phyloP scores from a whole-genome alignment of 2,113 vertebrate species.

The Rhegmatorhina hoffmannsi region DNA sequence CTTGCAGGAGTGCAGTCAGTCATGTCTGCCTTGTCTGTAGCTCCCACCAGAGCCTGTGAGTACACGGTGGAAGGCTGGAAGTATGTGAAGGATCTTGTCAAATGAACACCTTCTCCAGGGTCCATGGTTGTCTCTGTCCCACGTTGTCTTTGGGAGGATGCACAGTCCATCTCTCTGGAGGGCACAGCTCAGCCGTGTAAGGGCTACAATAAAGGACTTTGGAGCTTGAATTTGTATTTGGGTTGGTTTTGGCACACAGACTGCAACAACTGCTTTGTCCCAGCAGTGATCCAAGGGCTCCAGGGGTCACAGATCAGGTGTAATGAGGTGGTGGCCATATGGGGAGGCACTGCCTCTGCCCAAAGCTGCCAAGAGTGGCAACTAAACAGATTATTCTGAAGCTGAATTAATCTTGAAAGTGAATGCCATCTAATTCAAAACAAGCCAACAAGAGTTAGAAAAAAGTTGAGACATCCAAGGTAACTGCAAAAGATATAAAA shows the following conservation, averaged over 20 bases:
- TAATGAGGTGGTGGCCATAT: background rate
- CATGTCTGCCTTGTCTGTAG: constrained; percentile 83
- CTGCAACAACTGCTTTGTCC: background rate
- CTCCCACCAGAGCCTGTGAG: constrained; percentile 81
- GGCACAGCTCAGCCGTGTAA: background rate
- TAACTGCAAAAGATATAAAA: background rate
- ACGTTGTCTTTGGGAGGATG: background rate
- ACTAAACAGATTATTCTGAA: background rate
- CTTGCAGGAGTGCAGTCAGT: constrained; percentile 84
- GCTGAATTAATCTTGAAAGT: background rate
- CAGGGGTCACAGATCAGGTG: background rate
- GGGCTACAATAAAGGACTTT: constrained; percentile 73
- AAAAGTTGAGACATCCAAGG: background rate
- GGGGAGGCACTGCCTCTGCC: background rate
- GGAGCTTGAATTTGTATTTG: background rate
- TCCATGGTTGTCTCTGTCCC: background rate
- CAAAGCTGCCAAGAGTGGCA: background rate
- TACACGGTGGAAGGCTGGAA: constrained; percentile 83
- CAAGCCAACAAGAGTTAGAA: background rate
- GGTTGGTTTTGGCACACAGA: constrained; percentile 7
- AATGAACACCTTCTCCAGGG: constrained; percentile 54
- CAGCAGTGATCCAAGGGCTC: background rate
- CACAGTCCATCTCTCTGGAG: background rate
- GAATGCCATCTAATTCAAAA: background rate
- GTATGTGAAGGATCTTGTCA: constrained; percentile 83